Base-by-base conservation (phyloP, 2,113 vertebrate genomes). In the Lagopus muta region DNA sequence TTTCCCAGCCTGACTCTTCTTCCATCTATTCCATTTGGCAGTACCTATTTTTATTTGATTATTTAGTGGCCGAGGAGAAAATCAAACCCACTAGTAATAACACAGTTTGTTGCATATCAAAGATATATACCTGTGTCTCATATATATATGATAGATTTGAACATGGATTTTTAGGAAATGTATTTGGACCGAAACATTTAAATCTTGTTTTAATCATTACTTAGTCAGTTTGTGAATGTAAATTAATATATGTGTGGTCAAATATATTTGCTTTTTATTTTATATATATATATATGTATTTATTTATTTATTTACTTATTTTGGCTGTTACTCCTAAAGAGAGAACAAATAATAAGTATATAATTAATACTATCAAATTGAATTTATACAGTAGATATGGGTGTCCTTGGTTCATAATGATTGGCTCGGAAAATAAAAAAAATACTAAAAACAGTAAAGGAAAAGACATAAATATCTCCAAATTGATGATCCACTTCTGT, bases 401-500 rank as follows among this genome's bases (percentile, higher is more conserved):
- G 3, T 32, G 4, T 40, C 2, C 10, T 69, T 85, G 81, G 3
- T 8, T 74, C 10, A 42, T 11, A 64, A 10, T 45, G 11, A 0
- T 22, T 47, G 7, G 13, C 2, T 71, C 27, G 86, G 65, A 52
- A 85, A 38, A 38, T 38, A 38, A 77, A 76, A 57, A 52, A 25
- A 11, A 10, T 27, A 10, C 5, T 22, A 9, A 64, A 82, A 67
- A 10, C 8, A 54, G 1, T 3, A 45, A 57, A 5, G 0, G 1
- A 74, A 89, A 61, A 14, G 66, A 34, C 8, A n/a, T 13, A 34
- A 22, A 34, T 54, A 50, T 5, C 1, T 82, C 34, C 14, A n/a
- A n/a, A 18, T 43, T 86, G 3, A 32, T 27, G 16, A 1, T 15
- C 48, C 65, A 4, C 8, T 81, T 75, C 13, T 73, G 13, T 52